Evolutionary conservation across 2,113 vertebrate genomes (phyloP).

Genomic region (Chascanopsetta lugubris): DNA sequence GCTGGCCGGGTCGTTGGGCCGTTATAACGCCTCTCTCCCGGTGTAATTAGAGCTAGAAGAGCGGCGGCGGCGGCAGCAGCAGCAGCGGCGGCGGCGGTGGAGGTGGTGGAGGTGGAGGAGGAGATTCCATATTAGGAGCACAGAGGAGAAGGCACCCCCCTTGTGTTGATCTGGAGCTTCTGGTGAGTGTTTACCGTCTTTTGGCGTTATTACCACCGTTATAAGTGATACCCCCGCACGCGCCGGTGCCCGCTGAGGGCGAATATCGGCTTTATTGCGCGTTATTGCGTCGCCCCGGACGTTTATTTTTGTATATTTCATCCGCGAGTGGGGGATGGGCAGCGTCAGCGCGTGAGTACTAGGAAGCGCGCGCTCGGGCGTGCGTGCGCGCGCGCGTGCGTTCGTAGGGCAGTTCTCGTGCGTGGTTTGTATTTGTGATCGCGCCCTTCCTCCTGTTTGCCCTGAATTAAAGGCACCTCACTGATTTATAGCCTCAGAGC

Average conservation of each 20-base stretch:
- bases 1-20: constrained; percentile 58
- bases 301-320: constrained; percentile 73
- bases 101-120: constrained; percentile 82
- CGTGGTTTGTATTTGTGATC: constrained; percentile 61
- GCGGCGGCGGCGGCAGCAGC: constrained; percentile 37
- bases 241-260: not conserved
- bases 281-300: constrained; percentile 42
- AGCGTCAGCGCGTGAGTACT: constrained; percentile 68
- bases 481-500: no score
- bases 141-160: constrained; percentile 78
- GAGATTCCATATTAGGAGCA: constrained; percentile 84
- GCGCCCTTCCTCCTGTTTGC: constrained; percentile 66
- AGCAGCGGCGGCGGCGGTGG: constrained; percentile 68
- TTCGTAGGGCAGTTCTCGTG: constrained; percentile 50
- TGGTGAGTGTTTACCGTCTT: constrained; percentile 77
- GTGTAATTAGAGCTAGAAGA: constrained; percentile 74
- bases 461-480: not conserved
- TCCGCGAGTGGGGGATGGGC: constrained; percentile 80
- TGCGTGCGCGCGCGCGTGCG: constrained; percentile 51
- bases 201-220: constrained; percentile 40
- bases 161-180: constrained; percentile 77
- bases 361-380: constrained; percentile 44
- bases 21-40: constrained; percentile 75
- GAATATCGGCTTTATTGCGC: constrained; percentile 4
- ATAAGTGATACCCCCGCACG: constrained; percentile 28